These are phyloP conservation scores for Prosopocoilus inquinatus DNA, from an alignment of 2,888 invertebrate genomes.

Conservation along the genomic window DNA sequence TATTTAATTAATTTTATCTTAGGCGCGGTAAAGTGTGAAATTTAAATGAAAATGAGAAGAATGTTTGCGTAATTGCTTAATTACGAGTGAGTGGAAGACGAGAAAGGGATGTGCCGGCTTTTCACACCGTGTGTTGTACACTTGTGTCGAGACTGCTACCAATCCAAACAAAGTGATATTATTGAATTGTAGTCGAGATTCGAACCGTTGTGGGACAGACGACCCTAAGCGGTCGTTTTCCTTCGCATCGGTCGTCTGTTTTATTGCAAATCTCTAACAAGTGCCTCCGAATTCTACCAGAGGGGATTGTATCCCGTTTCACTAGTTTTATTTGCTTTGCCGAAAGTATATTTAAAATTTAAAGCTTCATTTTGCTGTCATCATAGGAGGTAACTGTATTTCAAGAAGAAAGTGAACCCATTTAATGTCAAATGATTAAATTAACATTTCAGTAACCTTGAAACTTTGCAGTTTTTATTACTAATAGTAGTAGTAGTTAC, in stretches of 20 bases:
- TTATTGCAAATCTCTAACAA: slow-evolving; percentile 48
- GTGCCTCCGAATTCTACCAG: slow-evolving; percentile 48
- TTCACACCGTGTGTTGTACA: slow-evolving; percentile 4
- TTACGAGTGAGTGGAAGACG: slow-evolving; percentile 7
- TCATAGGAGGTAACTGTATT: neutral
- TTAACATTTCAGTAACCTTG: too few relatives aligned
- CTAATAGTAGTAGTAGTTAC: too few relatives aligned
- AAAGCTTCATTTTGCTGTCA: neutral
- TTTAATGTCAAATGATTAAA: neutral
- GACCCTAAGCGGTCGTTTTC: slow-evolving; percentile 47
- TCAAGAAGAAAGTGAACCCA: neutral
- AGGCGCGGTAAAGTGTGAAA: slow-evolving; percentile 18
- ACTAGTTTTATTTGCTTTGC: slow-evolving; percentile 7
- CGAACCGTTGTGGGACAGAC: slow-evolving; percentile 45
- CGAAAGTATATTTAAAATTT: slow-evolving; percentile 10
- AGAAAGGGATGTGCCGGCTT: neutral
- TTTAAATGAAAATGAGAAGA: slow-evolving; percentile 6
- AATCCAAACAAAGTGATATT: slow-evolving; percentile 5
- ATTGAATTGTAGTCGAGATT: slow-evolving; percentile 36
- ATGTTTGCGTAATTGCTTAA: slow-evolving; percentile 20
- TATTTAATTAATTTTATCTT: slow-evolving; percentile 31
- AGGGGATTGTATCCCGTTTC: slow-evolving; percentile 42
- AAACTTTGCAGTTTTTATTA: neutral
- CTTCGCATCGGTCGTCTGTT: slow-evolving; percentile 45
- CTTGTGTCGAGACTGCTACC: slow-evolving; percentile 4